Percentiles rank a stretch among this genome's conserved stretches.
phyloP scores from a whole-genome alignment of 2,888 invertebrate genomes.

The Chloromyia formosa region DNA sequence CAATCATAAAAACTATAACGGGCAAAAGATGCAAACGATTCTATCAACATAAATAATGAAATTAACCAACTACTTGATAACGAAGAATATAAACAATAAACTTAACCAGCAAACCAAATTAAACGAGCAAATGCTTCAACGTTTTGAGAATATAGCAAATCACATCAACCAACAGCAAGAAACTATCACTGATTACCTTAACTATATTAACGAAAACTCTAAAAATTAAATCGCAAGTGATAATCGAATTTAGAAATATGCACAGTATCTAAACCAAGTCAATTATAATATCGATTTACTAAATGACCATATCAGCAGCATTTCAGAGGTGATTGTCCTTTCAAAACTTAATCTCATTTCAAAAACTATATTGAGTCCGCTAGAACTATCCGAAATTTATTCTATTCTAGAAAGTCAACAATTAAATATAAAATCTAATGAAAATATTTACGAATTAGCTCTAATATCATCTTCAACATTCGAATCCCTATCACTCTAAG shows the following conservation, averaged over 20 bases:
- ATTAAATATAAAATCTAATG: slow-evolving; percentile 16
- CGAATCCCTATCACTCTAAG: background rate
- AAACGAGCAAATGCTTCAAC: slow-evolving; percentile 36
- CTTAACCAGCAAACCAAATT: slow-evolving; percentile 28
- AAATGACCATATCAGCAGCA: slow-evolving; percentile 6
- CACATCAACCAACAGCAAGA: slow-evolving; percentile 41
- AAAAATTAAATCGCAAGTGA: slow-evolving; percentile 20
- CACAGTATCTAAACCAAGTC: slow-evolving; percentile 13
- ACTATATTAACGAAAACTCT: background rate
- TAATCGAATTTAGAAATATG: slow-evolving; percentile 24
- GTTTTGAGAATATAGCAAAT: slow-evolving; percentile 42
- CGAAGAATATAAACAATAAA: slow-evolving; percentile 17
- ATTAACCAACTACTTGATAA: slow-evolving; percentile 20
- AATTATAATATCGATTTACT: slow-evolving; percentile 25
- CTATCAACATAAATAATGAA: slow-evolving; percentile 32
- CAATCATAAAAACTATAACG: slow-evolving; percentile 42
- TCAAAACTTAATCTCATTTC: slow-evolving; percentile 27
- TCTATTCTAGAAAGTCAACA: slow-evolving; percentile 14
- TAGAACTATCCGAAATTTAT: slow-evolving; percentile 11
- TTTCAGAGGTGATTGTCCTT: slow-evolving; percentile 8
- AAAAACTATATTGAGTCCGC: background rate
- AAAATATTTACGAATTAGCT: slow-evolving; percentile 27
- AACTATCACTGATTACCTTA: background rate
- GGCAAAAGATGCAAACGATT: slow-evolving; percentile 40
- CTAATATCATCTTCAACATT: slow-evolving; percentile 20